A percentile compares a stretch with the other conserved stretches of the same genome.
These are phyloP conservation scores for Actinia tenebrosa DNA, from an alignment of 64 coral and sea anemone species.

Conservation along the genomic window DNA sequence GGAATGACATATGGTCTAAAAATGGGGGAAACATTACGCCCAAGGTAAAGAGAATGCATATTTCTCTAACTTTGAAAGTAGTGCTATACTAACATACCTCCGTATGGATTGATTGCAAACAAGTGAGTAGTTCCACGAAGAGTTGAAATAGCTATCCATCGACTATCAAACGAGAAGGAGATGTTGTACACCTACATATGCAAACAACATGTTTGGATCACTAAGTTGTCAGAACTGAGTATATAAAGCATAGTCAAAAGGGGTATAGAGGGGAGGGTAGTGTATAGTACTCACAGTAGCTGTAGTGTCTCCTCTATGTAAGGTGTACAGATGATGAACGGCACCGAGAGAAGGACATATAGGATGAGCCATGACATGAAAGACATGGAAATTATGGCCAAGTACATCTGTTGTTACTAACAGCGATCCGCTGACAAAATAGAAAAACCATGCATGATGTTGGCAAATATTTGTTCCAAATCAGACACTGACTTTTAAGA, in stretches of 20 bases:
- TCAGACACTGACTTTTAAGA: background rate
- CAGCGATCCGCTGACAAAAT: slow-evolving; percentile 75
- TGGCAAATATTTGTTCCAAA: background rate
- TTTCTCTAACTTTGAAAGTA: too few species aligned
- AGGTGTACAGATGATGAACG: slow-evolving; percentile 92
- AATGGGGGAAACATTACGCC: too few species aligned
- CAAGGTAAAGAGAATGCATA: too few species aligned
- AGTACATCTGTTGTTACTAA: slow-evolving; percentile 81
- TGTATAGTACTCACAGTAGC: slow-evolving; percentile 72
- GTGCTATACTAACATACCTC: slow-evolving; percentile 45
- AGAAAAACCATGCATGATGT: background rate
- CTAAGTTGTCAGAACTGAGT: background rate
- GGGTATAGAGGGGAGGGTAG: too few species aligned
- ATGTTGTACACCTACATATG: slow-evolving; percentile 71
- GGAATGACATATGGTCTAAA: too few species aligned
- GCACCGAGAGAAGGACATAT: slow-evolving; percentile 84
- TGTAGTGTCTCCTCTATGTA: slow-evolving; percentile 93
- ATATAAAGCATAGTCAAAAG: too few species aligned
- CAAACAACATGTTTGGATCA: background rate
- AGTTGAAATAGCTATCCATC: slow-evolving; percentile 90
- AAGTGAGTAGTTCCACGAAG: slow-evolving; percentile 85
- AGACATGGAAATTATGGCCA: slow-evolving; percentile 95
- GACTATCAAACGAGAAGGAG: slow-evolving; percentile 72
- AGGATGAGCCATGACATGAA: slow-evolving; percentile 87
- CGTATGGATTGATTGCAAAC: slow-evolving; percentile 92